These are phyloP conservation scores for Seriola aureovittata DNA, from an alignment of 2,113 vertebrate genomes.

Conservation along the genomic window DNA sequence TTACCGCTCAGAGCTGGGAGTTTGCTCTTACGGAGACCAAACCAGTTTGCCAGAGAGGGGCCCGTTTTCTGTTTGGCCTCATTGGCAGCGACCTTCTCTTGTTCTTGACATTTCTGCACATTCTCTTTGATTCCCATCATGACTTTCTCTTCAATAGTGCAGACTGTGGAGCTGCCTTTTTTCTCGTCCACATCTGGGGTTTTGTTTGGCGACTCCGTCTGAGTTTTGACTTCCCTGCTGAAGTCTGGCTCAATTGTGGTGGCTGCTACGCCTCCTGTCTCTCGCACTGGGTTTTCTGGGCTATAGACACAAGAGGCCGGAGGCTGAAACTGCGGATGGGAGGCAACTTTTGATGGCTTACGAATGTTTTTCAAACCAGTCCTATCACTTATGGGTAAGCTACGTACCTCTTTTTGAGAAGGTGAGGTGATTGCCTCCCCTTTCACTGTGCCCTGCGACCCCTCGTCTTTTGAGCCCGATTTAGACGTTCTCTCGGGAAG, in stretches of 20 bases:
- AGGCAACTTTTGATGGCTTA: conserved; percentile 70
- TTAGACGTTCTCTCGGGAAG: conserved; percentile 85
- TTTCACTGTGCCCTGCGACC: conserved; percentile 55
- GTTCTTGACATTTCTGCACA: conserved; percentile 90
- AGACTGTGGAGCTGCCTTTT: conserved; percentile 71
- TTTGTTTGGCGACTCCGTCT: conserved; percentile 67
- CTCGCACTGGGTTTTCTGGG: conserved; percentile 70
- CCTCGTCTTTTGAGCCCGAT: conserved; percentile 77
- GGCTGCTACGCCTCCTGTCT: conserved; percentile 52
- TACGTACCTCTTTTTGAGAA: conserved; percentile 73
- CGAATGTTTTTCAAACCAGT: conserved; percentile 70
- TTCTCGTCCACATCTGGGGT: conserved; percentile 72
- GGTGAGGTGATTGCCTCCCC: conserved; percentile 66
- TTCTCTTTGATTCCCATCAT: conserved; percentile 96
- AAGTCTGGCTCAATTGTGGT: conserved; percentile 73
- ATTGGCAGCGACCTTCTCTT: conserved; percentile 81
- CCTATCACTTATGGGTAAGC: conserved; percentile 65
- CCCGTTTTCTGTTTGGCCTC: conserved; percentile 87
- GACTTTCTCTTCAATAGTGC: conserved; percentile 95
- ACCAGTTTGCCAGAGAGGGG: conserved; percentile 94
- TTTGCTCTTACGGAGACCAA: conserved; percentile 91
- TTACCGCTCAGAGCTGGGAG: conserved; percentile 89
- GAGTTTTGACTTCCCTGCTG: conserved; percentile 68
- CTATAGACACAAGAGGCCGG: conserved; percentile 63
- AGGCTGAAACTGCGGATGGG: conserved; percentile 76